A percentile compares a stretch with the other conserved stretches of the same genome.
Evolutionary conservation across 2,888 invertebrate species (phyloP).

Genomic region (Drosophila quinaria): DNA sequence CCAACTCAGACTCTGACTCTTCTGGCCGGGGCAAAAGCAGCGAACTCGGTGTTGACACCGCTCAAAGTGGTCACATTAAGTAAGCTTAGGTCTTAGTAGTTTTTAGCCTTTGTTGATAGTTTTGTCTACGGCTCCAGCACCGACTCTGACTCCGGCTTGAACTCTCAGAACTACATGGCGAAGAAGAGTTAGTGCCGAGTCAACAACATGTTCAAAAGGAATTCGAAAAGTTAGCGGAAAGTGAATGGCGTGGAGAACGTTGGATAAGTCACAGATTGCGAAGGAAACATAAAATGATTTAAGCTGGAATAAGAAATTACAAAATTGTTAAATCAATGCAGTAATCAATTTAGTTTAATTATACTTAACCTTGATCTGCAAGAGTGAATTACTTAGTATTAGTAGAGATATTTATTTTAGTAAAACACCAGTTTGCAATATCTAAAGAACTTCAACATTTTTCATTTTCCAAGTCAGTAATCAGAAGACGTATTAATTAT

Average conservation of each 20-base stretch:
- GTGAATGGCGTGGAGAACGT: constrained; percentile 23
- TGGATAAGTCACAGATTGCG: constrained; percentile 17
- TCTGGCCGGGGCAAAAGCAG: constrained; percentile 16
- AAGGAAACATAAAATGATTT: constrained; percentile 23
- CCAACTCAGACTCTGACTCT: constrained; percentile 11
- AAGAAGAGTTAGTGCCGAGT: constrained; percentile 7
- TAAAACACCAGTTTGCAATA: no score
- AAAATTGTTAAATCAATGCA: constrained; percentile 20
- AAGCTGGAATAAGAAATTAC: constrained; percentile 25
- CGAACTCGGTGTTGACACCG: constrained; percentile 66
- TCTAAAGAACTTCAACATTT: no score
- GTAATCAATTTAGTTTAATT: constrained; percentile 7
- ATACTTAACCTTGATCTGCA: background rate
- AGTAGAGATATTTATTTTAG: background rate
- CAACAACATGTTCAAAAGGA: constrained; percentile 22
- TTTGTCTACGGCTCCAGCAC: constrained; percentile 8
- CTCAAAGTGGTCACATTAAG: constrained; percentile 80
- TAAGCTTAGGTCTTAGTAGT: constrained; percentile 81
- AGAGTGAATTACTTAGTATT: background rate
- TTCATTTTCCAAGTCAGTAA: no score
- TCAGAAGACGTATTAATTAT: no score
- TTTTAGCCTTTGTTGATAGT: constrained; percentile 69
- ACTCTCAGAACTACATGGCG: constrained; percentile 3
- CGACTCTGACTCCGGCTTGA: constrained; percentile 1
- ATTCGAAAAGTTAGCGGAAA: constrained; percentile 20